Evolutionary conservation across 1,140 invertebrate species (phyloP).

Genomic region (Temnothorax curvispinosus): DNA sequence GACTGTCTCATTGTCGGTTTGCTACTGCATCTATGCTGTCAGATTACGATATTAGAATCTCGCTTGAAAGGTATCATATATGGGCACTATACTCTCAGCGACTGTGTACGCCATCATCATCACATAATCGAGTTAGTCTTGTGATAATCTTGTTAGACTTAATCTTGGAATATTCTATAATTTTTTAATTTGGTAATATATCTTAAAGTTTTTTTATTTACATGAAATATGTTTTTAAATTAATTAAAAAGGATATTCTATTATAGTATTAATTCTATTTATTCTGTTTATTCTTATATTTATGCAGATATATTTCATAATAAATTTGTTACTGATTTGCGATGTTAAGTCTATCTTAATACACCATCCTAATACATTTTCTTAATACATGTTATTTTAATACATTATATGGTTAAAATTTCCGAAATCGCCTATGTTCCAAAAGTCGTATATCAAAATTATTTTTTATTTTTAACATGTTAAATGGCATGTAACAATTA

Average conservation of each 20-base stretch:
- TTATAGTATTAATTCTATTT: neutral
- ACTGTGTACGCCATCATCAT: constrained; percentile 6
- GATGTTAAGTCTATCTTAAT: neutral
- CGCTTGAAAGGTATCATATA: constrained; percentile 33
- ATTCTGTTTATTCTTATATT: constrained; percentile 33
- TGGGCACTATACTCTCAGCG: neutral
- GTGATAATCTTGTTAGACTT: neutral
- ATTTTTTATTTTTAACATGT: too few species aligned
- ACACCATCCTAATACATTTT: too few species aligned
- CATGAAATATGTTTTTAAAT: neutral
- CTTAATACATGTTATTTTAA: too few species aligned
- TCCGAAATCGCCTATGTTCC: too few species aligned
- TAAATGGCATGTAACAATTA: constrained; percentile 10
- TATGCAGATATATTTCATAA: constrained; percentile 26
- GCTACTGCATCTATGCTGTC: constrained; percentile 51
- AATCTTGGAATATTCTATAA: neutral
- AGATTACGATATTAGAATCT: constrained; percentile 60
- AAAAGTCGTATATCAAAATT: too few species aligned
- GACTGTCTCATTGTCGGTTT: constrained; percentile 59
- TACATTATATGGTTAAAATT: too few species aligned
- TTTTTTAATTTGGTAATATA: neutral
- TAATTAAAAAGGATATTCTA: too few species aligned
- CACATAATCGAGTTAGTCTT: constrained; percentile 37
- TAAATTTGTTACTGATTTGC: neutral
- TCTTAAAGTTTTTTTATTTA: neutral